Conservation (phyloP, 2,797 vertebrate genomes). For the Botia almorhae region DNA sequence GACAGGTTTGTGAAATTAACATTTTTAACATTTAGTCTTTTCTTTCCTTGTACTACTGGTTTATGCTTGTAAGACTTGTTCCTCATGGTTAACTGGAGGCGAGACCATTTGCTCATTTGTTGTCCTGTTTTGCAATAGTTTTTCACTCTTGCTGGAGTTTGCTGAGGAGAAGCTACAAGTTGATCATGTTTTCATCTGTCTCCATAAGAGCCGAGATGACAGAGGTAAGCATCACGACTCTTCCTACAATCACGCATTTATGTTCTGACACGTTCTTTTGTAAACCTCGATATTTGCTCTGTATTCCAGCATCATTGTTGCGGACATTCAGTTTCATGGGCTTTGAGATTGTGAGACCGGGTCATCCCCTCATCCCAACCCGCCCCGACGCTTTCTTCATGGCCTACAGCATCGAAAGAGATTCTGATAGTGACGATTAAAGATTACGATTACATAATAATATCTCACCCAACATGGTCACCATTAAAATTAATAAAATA, state of each 20-base stretch:
- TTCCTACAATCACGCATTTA: not conserved
- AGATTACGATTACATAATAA: no score
- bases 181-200: slow-evolving; percentile 94
- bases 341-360: slow-evolving; percentile 99
- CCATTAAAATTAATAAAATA: slow-evolving; percentile 61
- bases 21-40: not conserved
- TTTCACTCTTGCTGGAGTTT: slow-evolving; percentile 94
- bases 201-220: slow-evolving; percentile 95
- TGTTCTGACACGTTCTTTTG: not conserved
- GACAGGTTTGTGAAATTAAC: slow-evolving; percentile 80
- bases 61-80: no score
- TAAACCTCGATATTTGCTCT: not conserved
- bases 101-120: slow-evolving; percentile 19
- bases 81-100: no score
- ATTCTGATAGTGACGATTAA: slow-evolving; percentile 90
- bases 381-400: slow-evolving; percentile 99
- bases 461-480: slow-evolving; percentile 35
- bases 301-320: slow-evolving; percentile 86
- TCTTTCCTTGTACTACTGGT: not conserved
- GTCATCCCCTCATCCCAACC: slow-evolving; percentile 96
- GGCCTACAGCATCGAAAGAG: slow-evolving; percentile 97
- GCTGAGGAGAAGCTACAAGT: slow-evolving; percentile 93
- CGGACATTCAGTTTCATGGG: slow-evolving; percentile 98
- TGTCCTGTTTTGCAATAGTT: slow-evolving; percentile 70
- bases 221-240: slow-evolving; percentile 79